Evolutionary conservation across 2,113 vertebrate genomes (phyloP), one percentile per base, ranked within the genome.

Genomic region (Urocynchramus pylzowi): DNA sequence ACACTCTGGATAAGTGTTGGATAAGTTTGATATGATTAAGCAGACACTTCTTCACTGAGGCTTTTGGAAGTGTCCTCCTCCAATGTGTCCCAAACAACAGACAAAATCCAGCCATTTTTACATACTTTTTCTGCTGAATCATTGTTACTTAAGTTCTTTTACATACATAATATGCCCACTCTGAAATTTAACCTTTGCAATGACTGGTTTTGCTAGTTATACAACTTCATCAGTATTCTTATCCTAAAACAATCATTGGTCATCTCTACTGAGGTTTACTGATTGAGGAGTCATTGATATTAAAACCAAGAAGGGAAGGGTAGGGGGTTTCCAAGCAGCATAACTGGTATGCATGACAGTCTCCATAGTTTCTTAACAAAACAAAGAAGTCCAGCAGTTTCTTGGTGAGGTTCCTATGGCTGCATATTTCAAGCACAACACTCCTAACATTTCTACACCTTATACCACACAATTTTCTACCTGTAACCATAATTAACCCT

Each of bases 51-150:
- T 44, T 60, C 22, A 33, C 23, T 52, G 33, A 77, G 22, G 27
- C 6, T 59, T 50, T 37, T 44, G 37, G 22, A 52, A 69, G 60
- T n/a, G n/a, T n/a, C n/a, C 27, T 69, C 33, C 18, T 69, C 28
- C 45, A 69, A 13, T 0, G 0, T 37, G 33, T n/a, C 30, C 28
- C 0, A 0, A 53, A 33, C 27, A 60, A 53, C 54, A 60, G 39
- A 69, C 4, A 33, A 87, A 61, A 69, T 61, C 54, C 28, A 53
- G 45, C 15, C 84, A n/a, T n/a, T 78, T 60, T 69, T 61, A 39
- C 10, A 28, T 3, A 7, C 5, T 28, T 69, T 39, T 69, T 45
- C 45, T 61, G 33, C 64, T 69, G 22, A 45, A 69, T 39, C 64
- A 16, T 6, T 60, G 45, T 60, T 69, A 87, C 3, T 1, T 33